phyloP scores from a whole-genome alignment of 2,888 invertebrate species.

The Syritta pipiens region DNA sequence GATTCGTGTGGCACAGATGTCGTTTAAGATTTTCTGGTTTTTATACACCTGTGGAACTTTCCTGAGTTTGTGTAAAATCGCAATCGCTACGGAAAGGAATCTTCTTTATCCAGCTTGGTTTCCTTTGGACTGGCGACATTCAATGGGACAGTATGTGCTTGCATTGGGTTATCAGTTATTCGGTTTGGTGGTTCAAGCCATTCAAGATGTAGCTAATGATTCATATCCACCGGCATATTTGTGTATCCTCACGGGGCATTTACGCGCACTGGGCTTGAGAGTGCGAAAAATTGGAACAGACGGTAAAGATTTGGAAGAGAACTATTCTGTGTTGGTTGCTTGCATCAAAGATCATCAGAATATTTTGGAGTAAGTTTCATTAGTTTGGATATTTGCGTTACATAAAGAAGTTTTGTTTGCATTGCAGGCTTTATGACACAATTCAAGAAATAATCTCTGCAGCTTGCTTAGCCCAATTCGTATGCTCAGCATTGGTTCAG shows the following conservation, averaged over 20 bases:
- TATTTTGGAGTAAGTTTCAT: slow-evolving; percentile 71
- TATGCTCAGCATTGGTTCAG: slow-evolving; percentile 79
- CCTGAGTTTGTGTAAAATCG: slow-evolving; percentile 72
- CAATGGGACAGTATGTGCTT: slow-evolving; percentile 65
- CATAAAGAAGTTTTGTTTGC: neutral
- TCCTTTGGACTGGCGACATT: slow-evolving; percentile 73
- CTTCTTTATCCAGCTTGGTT: slow-evolving; percentile 77
- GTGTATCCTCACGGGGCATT: slow-evolving; percentile 74
- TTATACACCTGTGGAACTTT: slow-evolving; percentile 73
- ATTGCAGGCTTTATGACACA: slow-evolving; percentile 79
- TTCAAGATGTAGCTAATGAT: slow-evolving; percentile 76
- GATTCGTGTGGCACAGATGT: slow-evolving; percentile 69
- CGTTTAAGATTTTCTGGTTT: slow-evolving; percentile 72
- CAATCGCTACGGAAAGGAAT: slow-evolving; percentile 67
- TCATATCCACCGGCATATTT: slow-evolving; percentile 76
- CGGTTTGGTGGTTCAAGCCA: slow-evolving; percentile 73
- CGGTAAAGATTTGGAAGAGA: slow-evolving; percentile 22
- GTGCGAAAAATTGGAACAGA: slow-evolving; percentile 72
- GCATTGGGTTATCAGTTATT: slow-evolving; percentile 73
- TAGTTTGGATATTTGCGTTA: too few species aligned
- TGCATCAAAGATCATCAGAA: slow-evolving; percentile 74
- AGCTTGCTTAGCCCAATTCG: slow-evolving; percentile 81
- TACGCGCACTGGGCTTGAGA: slow-evolving; percentile 73
- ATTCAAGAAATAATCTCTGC: slow-evolving; percentile 80
- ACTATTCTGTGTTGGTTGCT: slow-evolving; percentile 70